Evolutionary conservation across 2,888 invertebrate genomes (phyloP).

Genomic region (Trypoxylon attenuatum): DNA sequence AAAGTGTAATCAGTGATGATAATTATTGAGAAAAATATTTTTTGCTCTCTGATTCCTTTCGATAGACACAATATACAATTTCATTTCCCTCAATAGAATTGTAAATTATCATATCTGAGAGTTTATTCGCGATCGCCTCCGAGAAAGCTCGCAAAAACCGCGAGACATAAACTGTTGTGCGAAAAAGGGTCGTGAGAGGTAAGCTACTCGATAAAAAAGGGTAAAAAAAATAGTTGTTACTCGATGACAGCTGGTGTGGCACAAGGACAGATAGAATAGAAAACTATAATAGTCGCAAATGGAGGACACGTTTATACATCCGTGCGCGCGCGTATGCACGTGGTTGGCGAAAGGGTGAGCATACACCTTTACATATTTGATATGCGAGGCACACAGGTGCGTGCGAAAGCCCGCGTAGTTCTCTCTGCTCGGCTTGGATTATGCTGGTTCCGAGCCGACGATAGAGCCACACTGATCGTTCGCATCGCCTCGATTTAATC

Average conservation of each 20-base stretch:
- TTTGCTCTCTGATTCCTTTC: too few relatives aligned
- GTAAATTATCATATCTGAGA: background rate
- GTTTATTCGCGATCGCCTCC: background rate
- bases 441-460: too few relatives aligned
- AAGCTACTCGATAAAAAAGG: conserved; percentile 3
- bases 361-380: conserved; percentile 61
- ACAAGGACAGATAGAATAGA: conserved; percentile 18
- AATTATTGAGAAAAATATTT: too few relatives aligned
- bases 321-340: conserved; percentile 41
- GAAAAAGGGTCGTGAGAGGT: too few relatives aligned
- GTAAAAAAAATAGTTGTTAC: background rate
- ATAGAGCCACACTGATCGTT: too few relatives aligned
- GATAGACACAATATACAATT: too few relatives aligned
- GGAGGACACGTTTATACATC: too few relatives aligned
- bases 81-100: too few relatives aligned
- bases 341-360: conserved; percentile 55
- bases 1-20: too few relatives aligned
- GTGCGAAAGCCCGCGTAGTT: conserved; percentile 41
- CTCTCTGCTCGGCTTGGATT: too few relatives aligned
- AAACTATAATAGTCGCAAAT: conserved; percentile 43
- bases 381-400: conserved; percentile 62
- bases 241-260: conserved; percentile 18
- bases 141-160: background rate
- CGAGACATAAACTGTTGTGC: too few relatives aligned
- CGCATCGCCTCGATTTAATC: too few relatives aligned